phyloP scores from a whole-genome alignment of 2,797 vertebrate genomes.

The Myotis findleyi region DNA sequence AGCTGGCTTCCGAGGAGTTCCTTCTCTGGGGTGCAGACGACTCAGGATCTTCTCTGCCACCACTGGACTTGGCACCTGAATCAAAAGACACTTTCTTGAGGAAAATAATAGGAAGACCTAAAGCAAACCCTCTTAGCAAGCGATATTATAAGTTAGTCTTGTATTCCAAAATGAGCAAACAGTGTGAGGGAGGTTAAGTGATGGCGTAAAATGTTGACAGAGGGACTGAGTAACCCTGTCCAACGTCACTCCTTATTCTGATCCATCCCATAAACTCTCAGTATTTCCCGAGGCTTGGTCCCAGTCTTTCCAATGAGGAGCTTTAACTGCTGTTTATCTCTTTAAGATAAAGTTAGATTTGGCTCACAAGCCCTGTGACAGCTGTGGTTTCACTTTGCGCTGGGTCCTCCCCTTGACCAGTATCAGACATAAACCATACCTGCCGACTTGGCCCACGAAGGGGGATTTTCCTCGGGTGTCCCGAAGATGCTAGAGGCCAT shows the following conservation, averaged over 20 bases:
- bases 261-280: not conserved
- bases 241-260: not conserved
- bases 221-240: not conserved
- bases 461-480: constrained; percentile 93
- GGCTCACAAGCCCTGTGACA: not conserved
- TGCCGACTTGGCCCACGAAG: constrained; percentile 88
- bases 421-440: constrained; percentile 44
- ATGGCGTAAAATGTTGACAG: not conserved
- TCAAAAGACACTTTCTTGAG: constrained; percentile 37
- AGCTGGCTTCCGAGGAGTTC: constrained; percentile 84
- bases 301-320: not conserved
- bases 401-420: not conserved
- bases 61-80: constrained; percentile 85
- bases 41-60: constrained; percentile 84
- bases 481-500: constrained; percentile 98
- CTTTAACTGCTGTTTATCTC: too few species aligned
- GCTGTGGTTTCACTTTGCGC: not conserved
- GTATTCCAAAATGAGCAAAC: not conserved
- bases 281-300: not conserved
- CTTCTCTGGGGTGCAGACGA: constrained; percentile 84
- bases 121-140: not conserved
- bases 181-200: not conserved
- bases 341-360: not conserved
- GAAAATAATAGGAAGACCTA: not conserved
- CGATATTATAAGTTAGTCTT: not conserved